Conservation (phyloP, 1,140 invertebrate genomes). For the Zophobas atratus region DNA sequence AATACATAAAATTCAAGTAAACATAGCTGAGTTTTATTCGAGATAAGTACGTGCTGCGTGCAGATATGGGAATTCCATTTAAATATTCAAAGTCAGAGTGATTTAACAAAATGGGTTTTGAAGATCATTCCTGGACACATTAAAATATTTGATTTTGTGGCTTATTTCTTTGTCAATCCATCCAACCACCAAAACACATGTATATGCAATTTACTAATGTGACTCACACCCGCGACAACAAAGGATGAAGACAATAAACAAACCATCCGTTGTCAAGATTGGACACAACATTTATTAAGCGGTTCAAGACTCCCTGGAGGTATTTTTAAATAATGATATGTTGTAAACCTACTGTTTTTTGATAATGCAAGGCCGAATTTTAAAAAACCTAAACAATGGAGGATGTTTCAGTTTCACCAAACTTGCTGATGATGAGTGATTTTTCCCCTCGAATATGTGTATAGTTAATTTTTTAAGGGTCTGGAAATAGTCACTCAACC, state of each 20-base stretch:
- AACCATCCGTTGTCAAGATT: background rate
- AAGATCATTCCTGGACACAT: conserved; percentile 20
- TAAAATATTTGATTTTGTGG: conserved; percentile 32
- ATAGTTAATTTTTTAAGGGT: too few relatives aligned
- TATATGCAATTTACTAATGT: conserved; percentile 16
- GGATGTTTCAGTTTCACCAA: too few relatives aligned
- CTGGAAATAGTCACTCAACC: too few relatives aligned
- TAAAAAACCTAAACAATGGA: too few relatives aligned
- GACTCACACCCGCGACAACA: conserved; percentile 33
- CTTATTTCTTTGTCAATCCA: conserved; percentile 19
- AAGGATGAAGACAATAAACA: conserved; percentile 22
- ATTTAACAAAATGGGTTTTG: conserved; percentile 27
- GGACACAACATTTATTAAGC: conserved; percentile 1
- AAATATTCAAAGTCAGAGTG: background rate
- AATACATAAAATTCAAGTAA: too few relatives aligned
- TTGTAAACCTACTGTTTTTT: too few relatives aligned
- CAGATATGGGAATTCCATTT: background rate
- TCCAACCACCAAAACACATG: conserved; percentile 28
- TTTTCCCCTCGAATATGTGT: too few relatives aligned
- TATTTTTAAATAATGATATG: too few relatives aligned
- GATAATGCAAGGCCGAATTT: too few relatives aligned
- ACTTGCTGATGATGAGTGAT: too few relatives aligned
- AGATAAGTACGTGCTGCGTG: too few relatives aligned
- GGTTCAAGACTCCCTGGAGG: background rate
- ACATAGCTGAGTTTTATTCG: too few relatives aligned